phyloP scores from a whole-genome alignment of 2,113 vertebrate genomes.

The Silurus glanis region DNA sequence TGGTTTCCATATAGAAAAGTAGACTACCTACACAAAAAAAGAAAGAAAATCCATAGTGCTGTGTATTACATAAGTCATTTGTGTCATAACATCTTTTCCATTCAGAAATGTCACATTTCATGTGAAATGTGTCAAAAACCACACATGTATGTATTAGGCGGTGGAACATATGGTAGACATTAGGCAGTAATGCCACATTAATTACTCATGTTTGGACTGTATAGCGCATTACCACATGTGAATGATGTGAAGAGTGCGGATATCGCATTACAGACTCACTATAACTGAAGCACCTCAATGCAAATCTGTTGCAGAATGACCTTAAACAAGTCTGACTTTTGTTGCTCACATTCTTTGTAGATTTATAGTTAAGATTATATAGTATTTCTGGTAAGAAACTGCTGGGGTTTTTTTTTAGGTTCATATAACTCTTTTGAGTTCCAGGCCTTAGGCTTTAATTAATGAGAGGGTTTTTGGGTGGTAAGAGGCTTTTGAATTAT shows the following conservation, averaged over 20 bases:
- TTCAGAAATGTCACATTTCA: neutral
- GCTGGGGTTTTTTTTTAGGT: neutral
- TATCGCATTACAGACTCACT: slow-evolving; percentile 33
- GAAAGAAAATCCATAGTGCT: neutral
- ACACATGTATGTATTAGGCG: neutral
- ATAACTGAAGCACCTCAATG: slow-evolving; percentile 1
- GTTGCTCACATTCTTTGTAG: neutral
- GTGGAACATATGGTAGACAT: slow-evolving; percentile 23
- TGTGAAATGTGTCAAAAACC: too few species aligned
- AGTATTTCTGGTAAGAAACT: neutral
- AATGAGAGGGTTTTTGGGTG: neutral
- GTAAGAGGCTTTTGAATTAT: neutral
- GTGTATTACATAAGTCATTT: neutral
- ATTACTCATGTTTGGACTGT: slow-evolving; percentile 33
- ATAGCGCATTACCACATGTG: slow-evolving; percentile 35
- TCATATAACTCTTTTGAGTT: neutral
- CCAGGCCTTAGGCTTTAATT: neutral
- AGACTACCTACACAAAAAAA: neutral
- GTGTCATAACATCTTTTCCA: neutral
- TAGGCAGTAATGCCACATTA: slow-evolving; percentile 36
- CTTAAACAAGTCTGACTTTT: neutral
- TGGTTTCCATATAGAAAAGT: neutral
- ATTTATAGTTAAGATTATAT: neutral
- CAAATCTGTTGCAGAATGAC: slow-evolving; percentile 5
- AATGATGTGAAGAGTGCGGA: slow-evolving; percentile 16